Evolutionary conservation across 2,797 vertebrate genomes (phyloP).

Genomic region (Epinephelus malabaricus): DNA sequence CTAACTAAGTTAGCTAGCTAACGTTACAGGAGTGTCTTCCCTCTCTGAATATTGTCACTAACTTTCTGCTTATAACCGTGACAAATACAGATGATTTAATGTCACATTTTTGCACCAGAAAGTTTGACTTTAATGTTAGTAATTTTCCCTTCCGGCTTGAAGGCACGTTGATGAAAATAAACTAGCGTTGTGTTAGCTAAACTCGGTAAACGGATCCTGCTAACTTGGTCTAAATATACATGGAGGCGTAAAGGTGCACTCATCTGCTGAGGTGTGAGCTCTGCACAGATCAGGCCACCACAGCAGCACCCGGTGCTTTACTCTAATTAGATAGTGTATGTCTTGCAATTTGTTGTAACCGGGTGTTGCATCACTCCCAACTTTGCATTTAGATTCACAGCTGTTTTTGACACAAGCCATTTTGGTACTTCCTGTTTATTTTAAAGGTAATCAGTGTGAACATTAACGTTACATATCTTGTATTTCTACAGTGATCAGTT

Average conservation of each 20-base stretch:
- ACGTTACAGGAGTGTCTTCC: neutral
- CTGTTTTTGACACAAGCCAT: neutral
- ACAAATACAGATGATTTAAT: too few species aligned
- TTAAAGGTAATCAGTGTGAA: neutral
- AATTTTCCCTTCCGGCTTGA: neutral
- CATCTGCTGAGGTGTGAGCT: slow-evolving; percentile 21
- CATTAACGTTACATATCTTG: too few species aligned
- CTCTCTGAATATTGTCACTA: neutral
- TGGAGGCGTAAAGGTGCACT: slow-evolving; percentile 18
- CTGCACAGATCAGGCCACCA: neutral
- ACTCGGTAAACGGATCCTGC: slow-evolving; percentile 71
- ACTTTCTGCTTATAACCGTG: too few species aligned
- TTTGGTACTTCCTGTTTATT: neutral
- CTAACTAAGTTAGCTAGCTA: slow-evolving; percentile 49
- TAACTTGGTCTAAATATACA: slow-evolving; percentile 73
- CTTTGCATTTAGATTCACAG: neutral
- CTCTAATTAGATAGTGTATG: neutral
- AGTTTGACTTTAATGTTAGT: neutral
- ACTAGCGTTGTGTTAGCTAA: slow-evolving; percentile 18
- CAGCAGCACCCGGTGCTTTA: neutral
- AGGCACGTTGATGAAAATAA: neutral
- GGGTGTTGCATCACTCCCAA: neutral
- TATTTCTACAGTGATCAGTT: too few species aligned
- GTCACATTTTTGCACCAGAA: neutral
- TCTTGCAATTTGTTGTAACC: neutral